Base-by-base conservation (phyloP, 2,113 vertebrate species). In the Sinocyclocheilus grahami region DNA sequence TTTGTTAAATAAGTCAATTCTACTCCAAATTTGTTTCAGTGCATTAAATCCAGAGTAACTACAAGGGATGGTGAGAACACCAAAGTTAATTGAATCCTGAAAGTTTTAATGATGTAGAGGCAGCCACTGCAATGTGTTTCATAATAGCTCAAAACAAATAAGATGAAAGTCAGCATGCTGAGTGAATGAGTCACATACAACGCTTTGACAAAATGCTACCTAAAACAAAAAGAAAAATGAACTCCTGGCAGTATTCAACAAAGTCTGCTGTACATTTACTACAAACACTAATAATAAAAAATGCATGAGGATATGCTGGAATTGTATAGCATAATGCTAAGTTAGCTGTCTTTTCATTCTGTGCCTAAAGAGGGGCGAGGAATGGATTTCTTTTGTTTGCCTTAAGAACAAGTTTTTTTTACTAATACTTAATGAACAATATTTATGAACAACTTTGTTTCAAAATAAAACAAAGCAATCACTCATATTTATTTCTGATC, bases 91-190 rank as follows among this genome's bases (percentile, higher is more conserved):
- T 14, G 4, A 67, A 79, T 82, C 62, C 39, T 69, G 16, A n/a
- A 42, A 65, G 37, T 69, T 82, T 71, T 55, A 82, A 53, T 53
- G 63, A 37, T 71, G 46, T 22, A 69, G 18, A 51, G 27, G 14
- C 24, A 67, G 42, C 10, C 46, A 30, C 24, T 22, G 42, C 9
- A 80, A 33, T 69, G 27, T 82, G 39, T 81, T 65, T 42, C 39
- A 24, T 5, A 65, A 65, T 46, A 33, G 16, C n/a, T 67, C 62
- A 82, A 33, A 69, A 53, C 80, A 82, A 82, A 82, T 82, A 20
- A 27, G 60, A 63, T 65, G 22, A 65, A 71, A 82, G 42, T 24
- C 42, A 33, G 16, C 76, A 33, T 33, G 80, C 80, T 69, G 46
- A 30, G 80, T 13, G 4, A 71, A 82, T 71, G 80, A 82, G 42